Evolutionary conservation across 2,797 vertebrate genomes (phyloP), one percentile per base, ranked within the genome.

Genomic region (Platyrinchus mystaceus): DNA sequence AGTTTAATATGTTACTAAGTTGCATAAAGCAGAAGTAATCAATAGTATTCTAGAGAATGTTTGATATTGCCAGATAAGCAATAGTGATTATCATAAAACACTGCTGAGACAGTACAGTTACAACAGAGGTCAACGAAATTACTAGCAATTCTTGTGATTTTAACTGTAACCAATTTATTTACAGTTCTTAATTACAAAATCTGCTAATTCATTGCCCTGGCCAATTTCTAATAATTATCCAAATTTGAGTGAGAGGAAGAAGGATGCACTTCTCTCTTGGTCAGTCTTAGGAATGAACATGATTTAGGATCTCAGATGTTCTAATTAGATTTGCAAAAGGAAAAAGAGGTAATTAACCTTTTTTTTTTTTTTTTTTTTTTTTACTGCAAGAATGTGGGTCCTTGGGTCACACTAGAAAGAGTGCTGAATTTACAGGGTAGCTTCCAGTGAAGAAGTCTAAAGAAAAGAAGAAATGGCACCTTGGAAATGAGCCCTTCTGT

Each of bases 271-370:
- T 53, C 17, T 41, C 32, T 47, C 21, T 50, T 78, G 58, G 17
- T 46, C 52, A 78, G 34, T 46, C 59, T 62, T 55, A 47, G 14
- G 22, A 73, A 76, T 0, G 0, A 66, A 8, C 16, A 59, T 3
- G 1, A 17, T 32, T 28, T 22, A 43, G 24, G 7, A 62, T 46
- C 63, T 69, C n/a, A 66, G 16, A n/a, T 66, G 16, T 9, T 62
- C 21, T 46, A 6, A 27, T 34, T 30, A 14, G 4, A 4, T 69
- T 76, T 58, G 22, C 43, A 58, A 62, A 49, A 73, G 26, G 6
- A 16, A 87, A 69, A 91, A 13, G 1, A 32, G 0, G 1, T 4
- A 47, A 71, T 34, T 36, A 62, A 26, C 0, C 2, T 39, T 30
- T 22, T 62, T 79, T 75, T 79, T 75, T 36, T 32, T 8, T 39